Base-by-base conservation (phyloP, 2,797 vertebrate genomes). In the Coranthus polyacanthus region DNA sequence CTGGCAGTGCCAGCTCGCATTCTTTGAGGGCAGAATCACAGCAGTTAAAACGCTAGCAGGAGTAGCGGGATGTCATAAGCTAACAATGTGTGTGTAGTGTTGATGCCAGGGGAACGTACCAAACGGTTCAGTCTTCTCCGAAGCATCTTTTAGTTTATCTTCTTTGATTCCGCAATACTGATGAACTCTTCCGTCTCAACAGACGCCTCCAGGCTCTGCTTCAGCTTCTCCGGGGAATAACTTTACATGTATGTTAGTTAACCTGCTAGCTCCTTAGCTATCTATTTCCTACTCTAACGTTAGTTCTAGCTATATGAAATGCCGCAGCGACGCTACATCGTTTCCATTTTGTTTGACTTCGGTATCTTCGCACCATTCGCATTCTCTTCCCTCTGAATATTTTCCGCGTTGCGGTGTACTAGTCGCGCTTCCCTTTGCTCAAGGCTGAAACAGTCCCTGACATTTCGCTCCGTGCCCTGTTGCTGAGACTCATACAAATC, bases 401-500 rank as follows among this genome's bases (percentile, higher is more conserved):
- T 81, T 89, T 92, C 89, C 89, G 90, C 90, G 92, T 88, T 88
- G 91, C 91, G 88, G 85, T 77, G 66, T 44, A 80, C 76, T 81
- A 88, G 72, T 85, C 67, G 82, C 84, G 78, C 78, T 77, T 80
- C 61, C 83, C 80, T 63, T 6, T 44, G 62, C 88, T 77, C 68
- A 26, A 39, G 79, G 72, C 79, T 79, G 77, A 73, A 24, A 61
- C 57, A 39, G 46, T 83, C 83, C 46, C 81, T 85, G 89, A 81
- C 93, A 93, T 93, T 75, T 85, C 84, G 44, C 82, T 76, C 75
- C 51, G 80, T 76, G 90, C 91, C 93, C 92, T 95, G 93, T 94
- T 94, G 94, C 93, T 94, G 79, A 59, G 64, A 83, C 81, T 84
- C 67, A 17, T 41, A 18, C 55, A 2, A 69, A 57, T 29, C 82